A percentile compares a stretch with the other conserved stretches of the same genome.
Conservation (phyloP, 2,888 invertebrate species). For the Aphidoletes aphidimyza region DNA sequence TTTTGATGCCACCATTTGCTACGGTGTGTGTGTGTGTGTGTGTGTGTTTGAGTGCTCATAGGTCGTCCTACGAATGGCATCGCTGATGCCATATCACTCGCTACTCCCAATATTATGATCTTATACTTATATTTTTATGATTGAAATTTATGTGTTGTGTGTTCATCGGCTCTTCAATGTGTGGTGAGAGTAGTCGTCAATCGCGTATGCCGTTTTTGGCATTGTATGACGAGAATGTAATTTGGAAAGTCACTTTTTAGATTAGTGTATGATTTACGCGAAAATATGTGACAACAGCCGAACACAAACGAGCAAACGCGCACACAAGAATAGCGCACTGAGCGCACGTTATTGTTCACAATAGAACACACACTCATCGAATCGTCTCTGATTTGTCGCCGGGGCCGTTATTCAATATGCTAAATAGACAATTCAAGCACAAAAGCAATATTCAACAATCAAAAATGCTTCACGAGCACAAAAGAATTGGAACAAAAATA, state of each 20-base stretch:
- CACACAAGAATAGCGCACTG: too few species aligned
- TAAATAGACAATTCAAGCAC: neutral
- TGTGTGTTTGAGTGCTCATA: neutral
- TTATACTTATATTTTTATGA: slow-evolving; percentile 40
- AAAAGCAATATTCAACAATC: neutral
- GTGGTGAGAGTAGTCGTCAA: neutral
- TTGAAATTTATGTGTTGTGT: slow-evolving; percentile 39
- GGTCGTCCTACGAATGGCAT: neutral
- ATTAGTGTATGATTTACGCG: slow-evolving; percentile 37
- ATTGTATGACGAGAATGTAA: neutral
- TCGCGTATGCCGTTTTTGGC: neutral
- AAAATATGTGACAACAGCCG: slow-evolving; percentile 19
- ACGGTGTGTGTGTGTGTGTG: neutral
- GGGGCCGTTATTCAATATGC: neutral
- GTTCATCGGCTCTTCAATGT: neutral
- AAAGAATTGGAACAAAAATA: slow-evolving; percentile 26
- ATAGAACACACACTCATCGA: too few species aligned
- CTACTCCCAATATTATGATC: neutral
- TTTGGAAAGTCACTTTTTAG: slow-evolving; percentile 30
- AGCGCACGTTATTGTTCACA: too few species aligned
- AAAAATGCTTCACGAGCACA: neutral
- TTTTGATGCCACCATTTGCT: too few species aligned
- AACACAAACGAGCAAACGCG: too few species aligned
- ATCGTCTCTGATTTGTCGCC: slow-evolving; percentile 13
- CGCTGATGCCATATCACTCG: neutral